Evolutionary conservation across 2,888 invertebrate genomes (phyloP).

Genomic region (Platycnemis pennipes): DNA sequence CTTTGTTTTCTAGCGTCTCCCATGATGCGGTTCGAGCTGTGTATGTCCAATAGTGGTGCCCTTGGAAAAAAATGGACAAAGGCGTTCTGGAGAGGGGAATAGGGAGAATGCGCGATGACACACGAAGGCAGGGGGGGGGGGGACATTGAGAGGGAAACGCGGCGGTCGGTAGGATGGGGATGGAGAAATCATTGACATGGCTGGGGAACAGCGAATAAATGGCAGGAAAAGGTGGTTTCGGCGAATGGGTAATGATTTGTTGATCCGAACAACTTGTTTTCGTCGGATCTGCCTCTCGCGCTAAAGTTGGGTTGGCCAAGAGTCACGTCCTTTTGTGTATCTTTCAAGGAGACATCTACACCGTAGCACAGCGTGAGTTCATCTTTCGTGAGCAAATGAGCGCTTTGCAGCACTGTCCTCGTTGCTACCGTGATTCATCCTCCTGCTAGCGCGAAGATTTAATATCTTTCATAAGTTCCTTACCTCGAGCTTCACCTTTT

Average conservation of each 20-base stretch:
- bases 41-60: background rate
- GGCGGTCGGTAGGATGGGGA: background rate
- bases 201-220: background rate
- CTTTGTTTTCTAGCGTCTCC: background rate
- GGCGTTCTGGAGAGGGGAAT: background rate
- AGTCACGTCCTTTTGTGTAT: constrained; percentile 3
- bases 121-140: background rate
- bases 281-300: background rate
- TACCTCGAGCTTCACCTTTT: no score
- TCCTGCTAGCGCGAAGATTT: background rate
- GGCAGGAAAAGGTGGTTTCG: background rate
- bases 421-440: background rate
- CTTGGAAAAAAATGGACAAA: constrained; percentile 30
- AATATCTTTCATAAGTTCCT: background rate
- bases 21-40: background rate
- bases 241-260: background rate
- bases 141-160: background rate
- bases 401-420: background rate
- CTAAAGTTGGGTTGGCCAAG: background rate
- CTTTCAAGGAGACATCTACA: background rate
- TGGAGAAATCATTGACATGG: background rate
- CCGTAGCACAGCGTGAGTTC: background rate
- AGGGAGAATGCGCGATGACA: background rate
- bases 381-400: background rate
- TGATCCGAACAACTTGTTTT: background rate